Conservation (phyloP, 2,888 invertebrate genomes). For the Drosophila sordidula region DNA sequence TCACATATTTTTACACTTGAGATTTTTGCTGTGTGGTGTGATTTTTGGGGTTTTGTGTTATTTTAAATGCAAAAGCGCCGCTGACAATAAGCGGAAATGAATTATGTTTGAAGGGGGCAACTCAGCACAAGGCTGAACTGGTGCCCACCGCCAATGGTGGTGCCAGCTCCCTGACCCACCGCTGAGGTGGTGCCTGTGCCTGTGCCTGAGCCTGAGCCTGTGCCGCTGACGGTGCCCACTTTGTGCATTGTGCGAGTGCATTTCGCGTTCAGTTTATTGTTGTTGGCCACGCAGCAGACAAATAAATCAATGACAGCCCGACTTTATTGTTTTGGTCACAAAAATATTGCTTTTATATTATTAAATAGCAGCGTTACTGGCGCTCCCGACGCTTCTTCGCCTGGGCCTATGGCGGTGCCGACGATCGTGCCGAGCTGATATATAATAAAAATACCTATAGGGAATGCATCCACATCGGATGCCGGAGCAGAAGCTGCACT, state of each 20-base stretch:
- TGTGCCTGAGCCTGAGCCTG: conserved; percentile 37
- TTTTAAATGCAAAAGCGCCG: conserved; percentile 72
- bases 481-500: conserved; percentile 1
- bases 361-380: conserved; percentile 59
- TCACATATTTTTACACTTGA: conserved; percentile 66
- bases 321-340: conserved; percentile 83
- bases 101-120: conserved; percentile 74
- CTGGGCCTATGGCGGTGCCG: conserved; percentile 25
- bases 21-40: conserved; percentile 35
- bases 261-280: conserved; percentile 79
- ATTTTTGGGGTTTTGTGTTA: conserved; percentile 55
- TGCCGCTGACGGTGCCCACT: conserved; percentile 56
- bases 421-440: conserved; percentile 67
- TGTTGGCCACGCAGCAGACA: conserved; percentile 77
- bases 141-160: conserved; percentile 12
- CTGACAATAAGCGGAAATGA: conserved; percentile 84
- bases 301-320: conserved; percentile 83
- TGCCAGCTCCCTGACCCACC: conserved; percentile 48
- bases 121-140: conserved; percentile 6
- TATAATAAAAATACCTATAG: conserved; percentile 78
- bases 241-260: conserved; percentile 73
- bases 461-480: conserved; percentile 37
- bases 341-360: conserved; percentile 80
- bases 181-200: conserved; percentile 55
- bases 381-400: conserved; percentile 16